These are phyloP conservation scores for Proisotoma minuta DNA, from an alignment of 2,888 invertebrate genomes.

Conservation along the genomic window DNA sequence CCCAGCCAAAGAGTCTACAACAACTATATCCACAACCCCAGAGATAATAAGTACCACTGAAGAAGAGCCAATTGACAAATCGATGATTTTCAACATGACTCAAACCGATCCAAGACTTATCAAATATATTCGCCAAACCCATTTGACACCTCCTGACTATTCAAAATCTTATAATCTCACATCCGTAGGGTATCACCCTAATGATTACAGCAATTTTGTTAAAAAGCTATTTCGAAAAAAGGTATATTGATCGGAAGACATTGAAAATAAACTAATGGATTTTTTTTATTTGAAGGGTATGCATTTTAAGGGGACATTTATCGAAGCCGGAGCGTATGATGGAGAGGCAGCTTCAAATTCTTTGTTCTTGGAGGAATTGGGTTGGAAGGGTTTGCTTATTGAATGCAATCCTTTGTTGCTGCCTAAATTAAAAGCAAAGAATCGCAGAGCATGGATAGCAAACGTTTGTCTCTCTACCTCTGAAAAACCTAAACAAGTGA, in stretches of 20 bases:
- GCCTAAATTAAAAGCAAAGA: conserved; percentile 2
- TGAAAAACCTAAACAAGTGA: not conserved
- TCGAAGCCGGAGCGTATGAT: conserved; percentile 12
- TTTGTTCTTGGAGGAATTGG: not conserved
- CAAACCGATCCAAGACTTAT: not conserved
- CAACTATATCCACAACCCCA: too few relatives aligned
- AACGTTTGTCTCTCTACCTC: not conserved
- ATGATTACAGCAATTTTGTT: not conserved
- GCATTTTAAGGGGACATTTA: conserved; percentile 3
- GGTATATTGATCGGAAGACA: too few relatives aligned
- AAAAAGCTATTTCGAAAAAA: not conserved
- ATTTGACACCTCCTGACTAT: not conserved
- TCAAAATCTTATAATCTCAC: not conserved
- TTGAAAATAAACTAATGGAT: too few relatives aligned
- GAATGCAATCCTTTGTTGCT: conserved; percentile 7
- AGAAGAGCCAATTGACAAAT: not conserved
- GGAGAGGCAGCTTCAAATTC: conserved; percentile 11
- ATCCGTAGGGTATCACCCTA: not conserved
- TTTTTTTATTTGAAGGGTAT: not conserved
- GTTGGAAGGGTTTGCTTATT: conserved; percentile 4
- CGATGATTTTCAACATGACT: not conserved
- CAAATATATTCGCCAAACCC: not conserved
- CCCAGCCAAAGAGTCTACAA: too few relatives aligned
- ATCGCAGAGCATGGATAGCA: conserved; percentile 14
- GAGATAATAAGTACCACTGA: too few relatives aligned